Percentiles rank a stretch among this genome's conserved stretches.
Evolutionary conservation across 2,113 vertebrate genomes (phyloP).

Genomic region (Sinocyclocheilus rhinocerous): DNA sequence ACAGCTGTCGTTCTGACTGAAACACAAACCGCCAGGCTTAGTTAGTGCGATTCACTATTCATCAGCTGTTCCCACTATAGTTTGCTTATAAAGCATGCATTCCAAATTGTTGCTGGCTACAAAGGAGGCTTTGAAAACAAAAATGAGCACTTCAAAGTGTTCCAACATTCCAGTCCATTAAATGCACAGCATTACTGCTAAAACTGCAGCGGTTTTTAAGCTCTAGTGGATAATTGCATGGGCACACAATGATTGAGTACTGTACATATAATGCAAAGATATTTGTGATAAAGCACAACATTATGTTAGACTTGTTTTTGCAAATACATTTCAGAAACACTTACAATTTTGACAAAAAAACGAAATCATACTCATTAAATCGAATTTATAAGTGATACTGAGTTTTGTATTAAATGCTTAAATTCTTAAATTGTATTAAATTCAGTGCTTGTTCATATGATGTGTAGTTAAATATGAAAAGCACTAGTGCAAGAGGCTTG

Average conservation of each 20-base stretch:
- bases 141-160: slow-evolving; percentile 63
- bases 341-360: too few relatives aligned
- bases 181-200: neutral
- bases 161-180: slow-evolving; percentile 53
- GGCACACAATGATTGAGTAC: neutral
- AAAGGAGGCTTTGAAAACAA: slow-evolving; percentile 69
- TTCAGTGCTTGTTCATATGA: neutral
- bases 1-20: neutral
- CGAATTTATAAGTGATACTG: too few relatives aligned
- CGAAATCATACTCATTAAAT: too few relatives aligned
- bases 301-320: neutral
- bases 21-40: neutral
- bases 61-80: neutral
- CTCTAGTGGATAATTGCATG: slow-evolving; percentile 15
- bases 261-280: neutral
- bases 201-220: neutral
- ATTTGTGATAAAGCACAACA: neutral
- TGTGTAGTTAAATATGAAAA: neutral
- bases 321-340: neutral
- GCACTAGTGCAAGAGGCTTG: neutral
- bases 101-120: slow-evolving; percentile 52
- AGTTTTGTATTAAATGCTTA: neutral
- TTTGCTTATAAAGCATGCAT: slow-evolving; percentile 6
- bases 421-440: neutral
- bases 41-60: slow-evolving; percentile 10